These are phyloP conservation scores for Diaperis boleti DNA, from an alignment of 2,888 invertebrate species.

Conservation along the genomic window DNA sequence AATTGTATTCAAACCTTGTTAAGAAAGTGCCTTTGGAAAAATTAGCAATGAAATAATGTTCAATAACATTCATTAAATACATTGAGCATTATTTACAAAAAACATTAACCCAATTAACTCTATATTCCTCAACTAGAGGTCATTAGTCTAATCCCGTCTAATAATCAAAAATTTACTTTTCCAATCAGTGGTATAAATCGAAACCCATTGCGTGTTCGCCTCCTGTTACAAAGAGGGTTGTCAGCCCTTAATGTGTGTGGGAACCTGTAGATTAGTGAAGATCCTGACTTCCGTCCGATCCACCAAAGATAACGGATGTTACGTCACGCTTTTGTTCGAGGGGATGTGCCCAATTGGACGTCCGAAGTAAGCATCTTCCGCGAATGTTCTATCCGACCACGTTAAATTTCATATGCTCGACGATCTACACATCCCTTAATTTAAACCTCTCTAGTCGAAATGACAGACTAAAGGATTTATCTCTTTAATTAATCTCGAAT, in stretches of 20 bases:
- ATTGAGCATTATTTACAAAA: too few relatives aligned
- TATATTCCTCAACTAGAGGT: too few relatives aligned
- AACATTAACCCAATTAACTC: too few relatives aligned
- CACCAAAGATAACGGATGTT: conserved; percentile 54
- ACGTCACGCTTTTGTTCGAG: conserved; percentile 46
- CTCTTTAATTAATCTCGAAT: conserved; percentile 53
- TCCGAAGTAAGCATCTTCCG: background rate
- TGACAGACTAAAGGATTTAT: conserved; percentile 52
- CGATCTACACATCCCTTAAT: conserved; percentile 42
- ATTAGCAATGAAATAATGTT: too few relatives aligned
- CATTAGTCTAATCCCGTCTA: too few relatives aligned
- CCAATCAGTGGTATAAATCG: conserved; percentile 33
- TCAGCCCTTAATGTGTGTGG: conserved; percentile 60
- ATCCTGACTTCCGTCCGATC: conserved; percentile 61
- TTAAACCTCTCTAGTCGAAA: conserved; percentile 50
- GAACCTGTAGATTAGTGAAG: conserved; percentile 62
- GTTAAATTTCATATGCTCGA: background rate
- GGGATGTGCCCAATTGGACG: conserved; percentile 37
- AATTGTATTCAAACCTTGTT: too few relatives aligned
- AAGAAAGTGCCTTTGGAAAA: too few relatives aligned
- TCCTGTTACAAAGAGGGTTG: conserved; percentile 37
- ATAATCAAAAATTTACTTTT: conserved; percentile 10
- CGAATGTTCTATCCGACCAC: background rate
- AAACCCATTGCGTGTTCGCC: conserved; percentile 35
- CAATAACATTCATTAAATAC: too few relatives aligned